Conservation (phyloP, 2,888 invertebrate genomes). For the Pristionchus exspectatus region DNA sequence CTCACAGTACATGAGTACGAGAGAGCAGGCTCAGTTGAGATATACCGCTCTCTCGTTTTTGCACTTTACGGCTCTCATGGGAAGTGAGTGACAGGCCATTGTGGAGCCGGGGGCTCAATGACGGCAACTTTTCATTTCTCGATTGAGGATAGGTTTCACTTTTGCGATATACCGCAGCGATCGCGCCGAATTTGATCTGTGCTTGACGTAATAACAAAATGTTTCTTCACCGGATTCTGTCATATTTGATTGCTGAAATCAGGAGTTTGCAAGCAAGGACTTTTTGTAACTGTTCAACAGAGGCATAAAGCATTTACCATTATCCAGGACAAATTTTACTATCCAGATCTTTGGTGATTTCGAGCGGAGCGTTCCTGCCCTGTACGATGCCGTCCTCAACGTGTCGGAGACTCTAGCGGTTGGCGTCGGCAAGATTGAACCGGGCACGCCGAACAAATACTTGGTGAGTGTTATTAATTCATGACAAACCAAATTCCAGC, state of each 20-base stretch:
- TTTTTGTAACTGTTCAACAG: too few species aligned
- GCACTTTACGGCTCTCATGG: too few species aligned
- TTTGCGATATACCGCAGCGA: too few species aligned
- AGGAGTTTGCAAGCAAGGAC: too few species aligned
- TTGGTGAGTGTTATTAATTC: neutral
- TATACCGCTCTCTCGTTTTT: too few species aligned
- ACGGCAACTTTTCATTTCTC: neutral
- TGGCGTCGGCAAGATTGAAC: conserved; percentile 44
- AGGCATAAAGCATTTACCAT: too few species aligned
- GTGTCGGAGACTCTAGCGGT: conserved; percentile 49
- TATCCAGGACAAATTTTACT: too few species aligned
- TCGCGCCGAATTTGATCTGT: too few species aligned
- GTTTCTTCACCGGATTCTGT: neutral
- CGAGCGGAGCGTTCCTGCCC: conserved; percentile 45
- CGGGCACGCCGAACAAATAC: conserved; percentile 54
- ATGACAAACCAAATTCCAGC: too few species aligned
- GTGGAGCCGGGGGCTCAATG: neutral
- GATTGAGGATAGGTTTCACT: neutral
- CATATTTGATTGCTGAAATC: neutral
- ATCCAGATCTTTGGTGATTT: conserved; percentile 55
- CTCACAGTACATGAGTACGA: too few species aligned
- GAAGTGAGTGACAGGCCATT: neutral
- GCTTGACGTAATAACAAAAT: too few species aligned
- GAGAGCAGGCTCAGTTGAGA: too few species aligned
- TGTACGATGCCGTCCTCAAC: conserved; percentile 51